These are phyloP conservation scores for Gephyroberyx darwinii DNA, from an alignment of 2,797 vertebrate species.

Conservation along the genomic window DNA sequence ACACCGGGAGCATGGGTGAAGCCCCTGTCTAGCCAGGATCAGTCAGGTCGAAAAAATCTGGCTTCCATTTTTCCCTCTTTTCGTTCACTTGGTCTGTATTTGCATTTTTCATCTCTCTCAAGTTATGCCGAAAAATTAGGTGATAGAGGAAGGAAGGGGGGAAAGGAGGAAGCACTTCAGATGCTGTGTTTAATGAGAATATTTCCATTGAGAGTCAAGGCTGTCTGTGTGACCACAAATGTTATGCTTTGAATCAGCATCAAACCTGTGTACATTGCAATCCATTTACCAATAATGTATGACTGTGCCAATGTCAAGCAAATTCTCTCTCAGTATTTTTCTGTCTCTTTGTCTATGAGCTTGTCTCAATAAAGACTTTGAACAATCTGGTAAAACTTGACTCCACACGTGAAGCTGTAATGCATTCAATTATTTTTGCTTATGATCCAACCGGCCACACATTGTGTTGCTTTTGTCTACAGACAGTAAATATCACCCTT, in stretches of 20 bases:
- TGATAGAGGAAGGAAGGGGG: background rate
- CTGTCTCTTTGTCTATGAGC: constrained; percentile 11
- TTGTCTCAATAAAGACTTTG: background rate
- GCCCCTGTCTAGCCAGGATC: constrained; percentile 74
- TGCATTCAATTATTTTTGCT: constrained; percentile 12
- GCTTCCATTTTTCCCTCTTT: constrained; percentile 2
- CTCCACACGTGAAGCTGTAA: constrained; percentile 19
- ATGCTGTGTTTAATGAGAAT: constrained; percentile 1
- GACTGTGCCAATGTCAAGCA: constrained; percentile 18
- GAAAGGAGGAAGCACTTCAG: constrained; percentile 6
- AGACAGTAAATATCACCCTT: constrained; percentile 7
- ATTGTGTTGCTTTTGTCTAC: constrained; percentile 1
- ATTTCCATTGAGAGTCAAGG: constrained; percentile 16
- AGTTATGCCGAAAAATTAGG: constrained; percentile 9
- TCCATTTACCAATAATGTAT: background rate
- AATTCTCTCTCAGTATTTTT: constrained; percentile 7
- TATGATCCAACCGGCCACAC: background rate
- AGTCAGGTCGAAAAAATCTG: constrained; percentile 48
- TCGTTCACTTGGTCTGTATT: constrained; percentile 12
- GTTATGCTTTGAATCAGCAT: constrained; percentile 3
- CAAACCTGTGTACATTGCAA: constrained; percentile 14
- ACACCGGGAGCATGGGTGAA: constrained; percentile 71
- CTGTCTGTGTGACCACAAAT: constrained; percentile 7
- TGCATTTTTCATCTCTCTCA: constrained; percentile 25
- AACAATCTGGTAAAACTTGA: constrained; percentile 35